phyloP scores from a whole-genome alignment of 2,888 invertebrate genomes.

The Tetanocera ferruginea region DNA sequence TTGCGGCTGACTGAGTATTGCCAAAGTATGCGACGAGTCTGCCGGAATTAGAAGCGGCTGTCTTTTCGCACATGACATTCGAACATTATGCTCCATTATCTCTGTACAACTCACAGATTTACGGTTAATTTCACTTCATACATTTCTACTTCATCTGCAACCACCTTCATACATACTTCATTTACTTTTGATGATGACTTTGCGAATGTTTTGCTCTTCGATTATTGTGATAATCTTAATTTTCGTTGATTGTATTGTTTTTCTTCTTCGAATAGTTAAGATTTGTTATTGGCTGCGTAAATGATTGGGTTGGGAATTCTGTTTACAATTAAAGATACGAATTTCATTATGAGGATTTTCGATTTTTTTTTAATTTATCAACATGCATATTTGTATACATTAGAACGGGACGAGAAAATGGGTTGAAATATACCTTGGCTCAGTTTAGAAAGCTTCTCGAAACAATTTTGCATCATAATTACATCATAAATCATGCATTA shows the following conservation, averaged over 20 bases:
- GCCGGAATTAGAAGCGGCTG: constrained; percentile 46
- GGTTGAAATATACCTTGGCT: too few species aligned
- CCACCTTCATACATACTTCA: constrained; percentile 6
- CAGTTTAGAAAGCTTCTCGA: too few species aligned
- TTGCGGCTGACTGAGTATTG: neutral
- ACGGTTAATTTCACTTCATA: constrained; percentile 49
- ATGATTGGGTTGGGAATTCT: too few species aligned
- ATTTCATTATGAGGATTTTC: too few species aligned
- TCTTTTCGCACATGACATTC: constrained; percentile 48
- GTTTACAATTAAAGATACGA: too few species aligned
- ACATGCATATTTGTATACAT: too few species aligned
- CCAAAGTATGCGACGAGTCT: neutral
- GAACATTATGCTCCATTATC: constrained; percentile 19
- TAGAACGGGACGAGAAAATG: too few species aligned
- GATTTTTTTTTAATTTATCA: too few species aligned
- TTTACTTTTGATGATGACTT: constrained; percentile 42
- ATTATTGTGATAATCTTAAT: constrained; percentile 48
- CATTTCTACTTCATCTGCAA: constrained; percentile 38
- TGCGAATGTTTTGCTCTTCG: constrained; percentile 44
- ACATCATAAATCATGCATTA: too few species aligned
- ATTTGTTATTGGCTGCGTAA: neutral
- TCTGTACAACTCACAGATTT: constrained; percentile 24
- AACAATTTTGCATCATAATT: too few species aligned
- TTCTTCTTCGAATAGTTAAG: neutral
- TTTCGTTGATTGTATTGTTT: constrained; percentile 2